phyloP scores from a whole-genome alignment of 1,140 invertebrate genomes.

The Bombus balteatus region DNA sequence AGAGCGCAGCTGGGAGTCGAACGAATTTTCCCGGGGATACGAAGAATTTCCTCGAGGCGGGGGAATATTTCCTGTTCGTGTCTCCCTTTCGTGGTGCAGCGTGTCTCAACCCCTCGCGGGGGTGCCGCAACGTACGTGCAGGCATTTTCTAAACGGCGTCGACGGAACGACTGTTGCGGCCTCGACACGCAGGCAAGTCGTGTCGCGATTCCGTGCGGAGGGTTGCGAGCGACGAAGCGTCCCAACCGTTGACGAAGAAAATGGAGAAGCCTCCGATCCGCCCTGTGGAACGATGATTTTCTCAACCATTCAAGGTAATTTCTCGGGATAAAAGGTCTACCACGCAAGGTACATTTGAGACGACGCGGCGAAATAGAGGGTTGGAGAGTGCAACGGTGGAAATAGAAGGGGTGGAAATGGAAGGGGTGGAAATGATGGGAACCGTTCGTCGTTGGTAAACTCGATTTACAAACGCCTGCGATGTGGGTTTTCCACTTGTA shows the following conservation, averaged over 20 bases:
- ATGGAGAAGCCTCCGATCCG: neutral
- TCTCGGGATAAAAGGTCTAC: constrained; percentile 43
- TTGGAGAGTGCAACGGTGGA: neutral
- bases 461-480: constrained; percentile 52
- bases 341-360: neutral
- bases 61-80: constrained; percentile 32
- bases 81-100: neutral
- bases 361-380: neutral
- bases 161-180: constrained; percentile 22
- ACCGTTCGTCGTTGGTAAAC: constrained; percentile 45
- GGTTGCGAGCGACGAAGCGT: neutral
- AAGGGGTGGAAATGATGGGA: constrained; percentile 9
- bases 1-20: constrained; percentile 1
- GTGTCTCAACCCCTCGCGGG: neutral
- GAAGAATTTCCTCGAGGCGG: constrained; percentile 13
- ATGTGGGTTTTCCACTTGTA: constrained; percentile 45
- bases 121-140: constrained; percentile 30
- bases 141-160: constrained; percentile 41
- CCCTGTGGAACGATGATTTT: constrained; percentile 35
- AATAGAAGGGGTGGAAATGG: neutral
- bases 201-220: constrained; percentile 9
- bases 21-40: constrained; percentile 7
- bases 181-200: constrained; percentile 35
- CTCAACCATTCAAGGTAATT: constrained; percentile 49
- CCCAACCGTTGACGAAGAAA: neutral